Evolutionary conservation across 1,140 invertebrate species (phyloP).

Genomic region (Plodia interpunctella): DNA sequence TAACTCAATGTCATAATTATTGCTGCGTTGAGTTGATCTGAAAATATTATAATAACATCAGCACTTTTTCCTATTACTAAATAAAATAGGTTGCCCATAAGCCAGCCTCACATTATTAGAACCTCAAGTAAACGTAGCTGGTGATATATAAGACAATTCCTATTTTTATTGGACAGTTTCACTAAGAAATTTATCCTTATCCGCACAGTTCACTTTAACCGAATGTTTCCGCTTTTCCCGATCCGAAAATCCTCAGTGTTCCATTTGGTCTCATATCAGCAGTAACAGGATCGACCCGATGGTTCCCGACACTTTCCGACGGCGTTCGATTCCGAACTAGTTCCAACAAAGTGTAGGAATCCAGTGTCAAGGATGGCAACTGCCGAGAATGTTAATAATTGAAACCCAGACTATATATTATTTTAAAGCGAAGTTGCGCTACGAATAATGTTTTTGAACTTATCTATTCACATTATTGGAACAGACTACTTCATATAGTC

Average conservation of each 20-base stretch:
- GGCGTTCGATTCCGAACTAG: neutral
- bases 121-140: neutral
- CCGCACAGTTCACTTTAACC: slow-evolving; percentile 4
- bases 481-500: no score
- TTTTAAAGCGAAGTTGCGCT: neutral
- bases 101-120: neutral
- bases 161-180: slow-evolving; percentile 3
- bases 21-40: no score
- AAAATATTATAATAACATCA: no score
- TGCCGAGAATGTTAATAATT: neutral
- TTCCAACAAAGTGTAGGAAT: neutral
- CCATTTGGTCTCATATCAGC: slow-evolving; percentile 2
- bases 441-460: no score
- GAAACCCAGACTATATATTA: neutral
- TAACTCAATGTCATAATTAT: neutral
- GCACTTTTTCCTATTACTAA: no score
- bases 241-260: slow-evolving; percentile 6
- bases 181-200: slow-evolving; percentile 4
- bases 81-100: neutral
- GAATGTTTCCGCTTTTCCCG: slow-evolving; percentile 5
- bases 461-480: no score
- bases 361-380: neutral
- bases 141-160: slow-evolving; percentile 6
- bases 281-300: neutral
- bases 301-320: neutral